Evolutionary conservation across 2,113 vertebrate genomes (phyloP).

Genomic region (Hemiprocne comata): DNA sequence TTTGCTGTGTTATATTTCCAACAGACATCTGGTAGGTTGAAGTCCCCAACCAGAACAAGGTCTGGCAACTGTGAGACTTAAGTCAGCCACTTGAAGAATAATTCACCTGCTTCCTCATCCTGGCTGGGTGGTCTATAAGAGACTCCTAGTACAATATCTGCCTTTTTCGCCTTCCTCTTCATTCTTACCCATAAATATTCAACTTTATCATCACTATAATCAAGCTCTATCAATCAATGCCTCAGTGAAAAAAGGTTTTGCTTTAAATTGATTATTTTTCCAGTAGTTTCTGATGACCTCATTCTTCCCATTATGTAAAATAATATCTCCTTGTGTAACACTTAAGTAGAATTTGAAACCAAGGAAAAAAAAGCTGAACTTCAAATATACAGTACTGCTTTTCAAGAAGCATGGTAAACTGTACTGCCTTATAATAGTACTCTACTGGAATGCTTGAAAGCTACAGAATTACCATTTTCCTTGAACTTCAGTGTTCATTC

Average conservation of each 20-base stretch:
- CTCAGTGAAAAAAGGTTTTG: background rate
- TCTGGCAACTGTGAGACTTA: no score
- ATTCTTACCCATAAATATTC: no score
- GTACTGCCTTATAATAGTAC: background rate
- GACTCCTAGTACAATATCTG: no score
- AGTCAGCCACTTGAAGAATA: no score
- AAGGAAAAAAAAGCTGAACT: background rate
- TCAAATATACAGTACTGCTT: background rate
- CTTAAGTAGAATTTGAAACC: background rate
- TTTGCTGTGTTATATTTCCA: no score
- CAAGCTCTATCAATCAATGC: no score
- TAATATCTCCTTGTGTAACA: rapidly evolving
- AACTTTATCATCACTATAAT: no score
- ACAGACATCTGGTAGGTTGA: no score
- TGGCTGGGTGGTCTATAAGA: no score
- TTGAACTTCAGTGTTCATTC: background rate
- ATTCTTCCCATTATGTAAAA: background rate
- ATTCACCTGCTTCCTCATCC: no score
- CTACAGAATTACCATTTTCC: rapidly evolving
- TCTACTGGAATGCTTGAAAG: background rate
- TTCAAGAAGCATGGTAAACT: background rate
- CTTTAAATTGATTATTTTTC: background rate
- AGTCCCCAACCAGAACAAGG: no score
- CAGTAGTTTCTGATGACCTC: background rate
- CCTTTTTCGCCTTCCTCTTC: no score